Percentiles rank a stretch among this genome's conserved stretches.
These are phyloP conservation scores for Germaria angustata DNA, from an alignment of 2,888 invertebrate species.

Conservation along the genomic window DNA sequence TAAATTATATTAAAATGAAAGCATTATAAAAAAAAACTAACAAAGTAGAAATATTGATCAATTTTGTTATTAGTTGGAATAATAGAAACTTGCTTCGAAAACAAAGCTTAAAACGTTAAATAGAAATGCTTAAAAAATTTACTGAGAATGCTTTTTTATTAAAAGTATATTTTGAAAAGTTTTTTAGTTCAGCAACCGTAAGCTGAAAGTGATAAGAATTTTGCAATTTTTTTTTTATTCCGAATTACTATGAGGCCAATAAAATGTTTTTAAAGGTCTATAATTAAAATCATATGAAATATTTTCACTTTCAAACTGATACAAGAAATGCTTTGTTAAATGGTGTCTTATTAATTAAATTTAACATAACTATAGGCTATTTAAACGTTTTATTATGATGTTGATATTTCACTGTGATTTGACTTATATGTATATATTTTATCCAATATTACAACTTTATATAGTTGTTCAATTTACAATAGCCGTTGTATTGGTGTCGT, in stretches of 20 bases:
- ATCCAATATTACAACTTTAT: constrained; percentile 8
- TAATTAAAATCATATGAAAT: neutral
- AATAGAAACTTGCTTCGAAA: neutral
- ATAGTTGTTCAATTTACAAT: neutral
- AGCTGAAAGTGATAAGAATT: no score
- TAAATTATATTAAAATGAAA: constrained; percentile 31
- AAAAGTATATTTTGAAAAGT: neutral
- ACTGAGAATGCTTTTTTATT: constrained; percentile 36
- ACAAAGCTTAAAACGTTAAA: constrained; percentile 5
- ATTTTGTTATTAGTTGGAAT: constrained; percentile 45
- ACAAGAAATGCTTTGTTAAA: neutral
- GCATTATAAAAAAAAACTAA: constrained; percentile 45
- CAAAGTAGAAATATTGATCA: constrained; percentile 24
- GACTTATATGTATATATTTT: constrained; percentile 5
- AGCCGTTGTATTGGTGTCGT: neutral
- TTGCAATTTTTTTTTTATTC: neutral
- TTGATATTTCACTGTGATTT: neutral
- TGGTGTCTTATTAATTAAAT: neutral
- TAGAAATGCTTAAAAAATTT: constrained; percentile 29
- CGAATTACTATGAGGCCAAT: constrained; percentile 7
- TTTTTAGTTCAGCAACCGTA: no score
- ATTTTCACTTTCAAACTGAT: neutral
- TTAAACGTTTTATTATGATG: neutral
- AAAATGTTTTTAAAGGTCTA: constrained; percentile 11
- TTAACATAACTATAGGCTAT: neutral